Percentiles rank a stretch among this genome's conserved stretches.
phyloP scores from a whole-genome alignment of 2,113 vertebrate genomes.

The Tetrao urogallus region DNA sequence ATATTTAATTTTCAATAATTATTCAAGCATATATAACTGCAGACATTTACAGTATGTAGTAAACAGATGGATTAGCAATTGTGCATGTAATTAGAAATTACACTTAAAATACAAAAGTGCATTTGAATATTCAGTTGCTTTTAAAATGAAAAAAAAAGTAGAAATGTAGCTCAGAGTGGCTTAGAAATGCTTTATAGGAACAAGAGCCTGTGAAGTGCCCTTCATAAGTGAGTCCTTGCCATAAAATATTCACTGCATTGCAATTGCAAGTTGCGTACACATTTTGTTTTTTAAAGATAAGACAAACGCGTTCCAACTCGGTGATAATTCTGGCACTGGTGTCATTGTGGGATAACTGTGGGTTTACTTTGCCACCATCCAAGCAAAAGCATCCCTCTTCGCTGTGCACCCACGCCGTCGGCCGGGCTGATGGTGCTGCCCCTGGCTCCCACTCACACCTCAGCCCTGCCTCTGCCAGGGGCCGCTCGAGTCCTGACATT shows the following conservation, averaged over 20 bases:
- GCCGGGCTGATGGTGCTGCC: rapidly evolving
- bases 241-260: conserved; percentile 1
- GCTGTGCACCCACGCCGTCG: rapidly evolving
- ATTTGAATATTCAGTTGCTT: conserved; percentile 76
- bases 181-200: conserved; percentile 35
- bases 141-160: conserved; percentile 52
- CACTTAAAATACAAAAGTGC: conserved; percentile 69
- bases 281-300: background rate
- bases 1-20: conserved; percentile 83
- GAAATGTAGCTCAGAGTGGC: conserved; percentile 36
- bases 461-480: background rate
- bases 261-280: background rate
- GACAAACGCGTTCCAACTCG: background rate
- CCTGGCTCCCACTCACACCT: background rate
- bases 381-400: background rate
- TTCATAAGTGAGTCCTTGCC: background rate
- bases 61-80: conserved; percentile 84
- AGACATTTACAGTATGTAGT: conserved; percentile 75
- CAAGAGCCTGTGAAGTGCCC: background rate
- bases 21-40: conserved; percentile 78
- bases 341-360: background rate
- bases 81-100: conserved; percentile 83
- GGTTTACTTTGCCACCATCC: background rate
- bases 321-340: background rate
- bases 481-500: background rate